Base-by-base conservation (phyloP, 2,888 invertebrate species). In the Netelia fuscicornis region DNA sequence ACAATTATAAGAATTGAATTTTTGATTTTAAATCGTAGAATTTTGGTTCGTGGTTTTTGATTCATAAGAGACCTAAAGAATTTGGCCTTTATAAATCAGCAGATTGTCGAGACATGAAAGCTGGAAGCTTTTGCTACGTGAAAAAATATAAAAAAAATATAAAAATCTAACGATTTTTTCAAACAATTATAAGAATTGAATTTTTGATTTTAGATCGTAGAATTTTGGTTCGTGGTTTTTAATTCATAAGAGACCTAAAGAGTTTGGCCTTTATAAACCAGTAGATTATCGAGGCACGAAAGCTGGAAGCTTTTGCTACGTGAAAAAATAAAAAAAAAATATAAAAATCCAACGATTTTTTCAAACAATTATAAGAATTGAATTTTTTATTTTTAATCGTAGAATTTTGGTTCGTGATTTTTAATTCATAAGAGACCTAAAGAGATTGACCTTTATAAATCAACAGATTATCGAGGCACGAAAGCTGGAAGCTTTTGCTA, bases 201-300 rank as follows among this genome's bases (percentile, higher is more conserved):
- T 17, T 17, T 17, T 17, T 17, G 0, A 17, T 17, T 17, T 17
- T 17, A 17, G 0, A 17, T 17, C 17, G 17, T 17, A 17, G 17
- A 17, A 17, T 17, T 17, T 17, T 17, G 17, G 17, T 30, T 30
- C 3, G 2, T 30, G 3, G 3, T 30, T 30, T 76, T 54, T 17
- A 72, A 76, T 76, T 65, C 64, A n/a, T 17, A 70, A 25, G 48
- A 37, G 52, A 42, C 44, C 64, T 37, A 54, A 64, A 64, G 13
- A 17, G 44, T 72, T 74, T 30, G 65, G 52, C 44, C 56, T 25
- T 71, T 80, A 60, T 48, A 48, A 13, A 48, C 11, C 13, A 48
- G 48, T 13, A 48, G 48, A 48, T 48, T 48, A 17, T 17, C 17
- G 17, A 17, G 17, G 17, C 17, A 17, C 17, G 17, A 17, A 17